These are phyloP conservation scores for Lepidochitona cinerea DNA, from an alignment of 2,888 invertebrate species.

Conservation along the genomic window DNA sequence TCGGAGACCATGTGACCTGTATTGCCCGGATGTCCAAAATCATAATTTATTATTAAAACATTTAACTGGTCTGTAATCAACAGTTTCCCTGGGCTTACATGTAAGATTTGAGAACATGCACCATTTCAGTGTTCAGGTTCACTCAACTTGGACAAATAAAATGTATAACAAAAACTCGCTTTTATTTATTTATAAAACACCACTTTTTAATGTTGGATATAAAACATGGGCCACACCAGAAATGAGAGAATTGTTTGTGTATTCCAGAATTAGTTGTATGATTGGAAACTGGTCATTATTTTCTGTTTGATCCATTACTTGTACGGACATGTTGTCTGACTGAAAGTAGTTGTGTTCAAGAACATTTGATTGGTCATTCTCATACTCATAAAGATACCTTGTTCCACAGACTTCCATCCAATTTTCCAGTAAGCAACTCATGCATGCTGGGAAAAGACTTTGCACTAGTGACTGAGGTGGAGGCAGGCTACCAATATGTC, in stretches of 20 bases:
- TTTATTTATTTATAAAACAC: not conserved
- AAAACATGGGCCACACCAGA: constrained; percentile 61
- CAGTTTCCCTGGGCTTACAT: too few species aligned
- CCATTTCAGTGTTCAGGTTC: too few species aligned
- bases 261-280: constrained; percentile 59
- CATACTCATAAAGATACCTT: not conserved
- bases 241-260: constrained; percentile 52
- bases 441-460: constrained; percentile 48
- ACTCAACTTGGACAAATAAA: too few species aligned
- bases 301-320: not conserved
- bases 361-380: not conserved
- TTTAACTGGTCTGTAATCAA: too few species aligned
- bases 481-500: constrained; percentile 49
- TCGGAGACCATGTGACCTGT: too few species aligned
- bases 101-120: too few species aligned
- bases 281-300: constrained; percentile 1
- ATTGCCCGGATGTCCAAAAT: too few species aligned
- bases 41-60: too few species aligned
- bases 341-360: not conserved
- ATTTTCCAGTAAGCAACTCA: constrained; percentile 42
- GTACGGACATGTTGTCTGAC: not conserved
- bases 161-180: too few species aligned
- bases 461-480: constrained; percentile 42
- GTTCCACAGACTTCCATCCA: constrained; percentile 38
- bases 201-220: constrained; percentile 39